phyloP scores from a whole-genome alignment of 2,888 invertebrate species.

The Perizoma affinitatum region DNA sequence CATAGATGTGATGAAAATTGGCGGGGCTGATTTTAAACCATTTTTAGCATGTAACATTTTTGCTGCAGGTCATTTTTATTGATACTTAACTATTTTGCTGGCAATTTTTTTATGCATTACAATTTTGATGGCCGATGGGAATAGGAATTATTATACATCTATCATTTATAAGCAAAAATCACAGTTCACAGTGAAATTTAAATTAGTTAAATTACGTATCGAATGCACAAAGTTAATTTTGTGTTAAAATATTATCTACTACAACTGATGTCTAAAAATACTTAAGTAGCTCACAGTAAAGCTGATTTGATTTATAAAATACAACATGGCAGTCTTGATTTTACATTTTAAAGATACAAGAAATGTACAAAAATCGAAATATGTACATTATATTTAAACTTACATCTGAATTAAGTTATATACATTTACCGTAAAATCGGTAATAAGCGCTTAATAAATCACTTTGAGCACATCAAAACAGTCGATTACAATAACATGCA shows the following conservation, averaged over 20 bases:
- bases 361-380: conserved; percentile 66
- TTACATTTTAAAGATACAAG: conserved; percentile 71
- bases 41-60: no score
- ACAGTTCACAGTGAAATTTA: conserved; percentile 6
- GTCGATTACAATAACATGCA: conserved; percentile 70
- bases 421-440: conserved; percentile 83
- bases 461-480: conserved; percentile 78
- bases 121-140: no score
- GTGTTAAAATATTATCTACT: conserved; percentile 6
- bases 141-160: no score
- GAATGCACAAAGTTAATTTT: conserved; percentile 1
- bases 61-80: no score
- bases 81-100: no score
- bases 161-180: conserved; percentile 3
- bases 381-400: conserved; percentile 69
- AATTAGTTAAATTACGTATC: background rate
- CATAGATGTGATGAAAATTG: no score
- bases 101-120: no score
- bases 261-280: conserved; percentile 49
- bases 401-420: conserved; percentile 77
- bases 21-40: no score
- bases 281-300: conserved; percentile 80
- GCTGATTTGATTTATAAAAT: conserved; percentile 73
- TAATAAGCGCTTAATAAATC: conserved; percentile 80
- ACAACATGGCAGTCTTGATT: conserved; percentile 82